Conservation (phyloP, 2,888 invertebrate species). For the Spilosoma lubricipeda region DNA sequence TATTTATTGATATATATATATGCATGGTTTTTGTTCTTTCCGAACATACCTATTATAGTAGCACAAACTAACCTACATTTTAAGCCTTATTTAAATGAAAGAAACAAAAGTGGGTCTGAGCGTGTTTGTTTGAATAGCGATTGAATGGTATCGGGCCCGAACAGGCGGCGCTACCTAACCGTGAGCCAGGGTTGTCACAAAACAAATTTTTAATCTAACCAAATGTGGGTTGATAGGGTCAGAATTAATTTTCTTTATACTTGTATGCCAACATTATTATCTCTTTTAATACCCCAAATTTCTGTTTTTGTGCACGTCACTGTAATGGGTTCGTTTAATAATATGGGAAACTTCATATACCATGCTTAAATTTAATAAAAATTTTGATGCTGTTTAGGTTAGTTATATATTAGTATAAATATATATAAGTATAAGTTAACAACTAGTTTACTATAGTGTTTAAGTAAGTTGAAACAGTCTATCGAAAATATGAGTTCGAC, state of each 20-base stretch:
- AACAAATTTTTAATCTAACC: not conserved
- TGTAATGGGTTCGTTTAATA: not conserved
- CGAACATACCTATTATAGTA: not conserved
- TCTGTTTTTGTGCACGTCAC: not conserved
- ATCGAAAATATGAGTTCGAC: too few species aligned
- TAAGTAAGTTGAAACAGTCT: too few species aligned
- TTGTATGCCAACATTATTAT: not conserved
- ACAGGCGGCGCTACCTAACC: slow-evolving; percentile 56
- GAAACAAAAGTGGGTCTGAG: slow-evolving; percentile 56
- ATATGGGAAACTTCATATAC: not conserved
- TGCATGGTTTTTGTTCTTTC: not conserved
- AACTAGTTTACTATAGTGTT: too few species aligned
- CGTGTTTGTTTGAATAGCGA: slow-evolving; percentile 66
- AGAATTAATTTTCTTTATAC: not conserved
- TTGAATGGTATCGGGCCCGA: slow-evolving; percentile 61
- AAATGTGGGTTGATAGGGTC: not conserved
- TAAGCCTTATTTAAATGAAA: slow-evolving; percentile 51
- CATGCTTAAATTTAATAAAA: too few species aligned
- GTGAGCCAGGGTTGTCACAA: slow-evolving; percentile 29
- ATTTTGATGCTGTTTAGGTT: too few species aligned
- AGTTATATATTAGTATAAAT: too few species aligned
- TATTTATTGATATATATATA: too few species aligned
- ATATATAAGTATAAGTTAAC: too few species aligned
- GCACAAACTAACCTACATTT: slow-evolving; percentile 33
- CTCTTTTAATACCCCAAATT: not conserved